These are phyloP conservation scores for Drosophila willistoni DNA, from an alignment of 1,140 invertebrate species.

Conservation along the genomic window DNA sequence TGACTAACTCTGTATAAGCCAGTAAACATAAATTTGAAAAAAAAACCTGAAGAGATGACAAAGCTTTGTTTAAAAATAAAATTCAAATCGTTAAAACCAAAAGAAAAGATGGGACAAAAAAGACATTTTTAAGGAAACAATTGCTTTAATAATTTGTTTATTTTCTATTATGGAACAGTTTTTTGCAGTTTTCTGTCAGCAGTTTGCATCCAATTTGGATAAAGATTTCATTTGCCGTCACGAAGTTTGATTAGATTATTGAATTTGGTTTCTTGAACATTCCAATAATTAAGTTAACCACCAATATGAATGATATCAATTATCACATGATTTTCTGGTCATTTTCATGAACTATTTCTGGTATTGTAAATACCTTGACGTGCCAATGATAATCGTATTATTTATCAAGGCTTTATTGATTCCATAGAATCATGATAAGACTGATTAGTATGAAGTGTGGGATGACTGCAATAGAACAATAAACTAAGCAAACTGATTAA, in stretches of 20 bases:
- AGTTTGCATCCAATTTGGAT: too few relatives aligned
- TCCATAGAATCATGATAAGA: slow-evolving; percentile 37
- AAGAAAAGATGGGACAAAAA: too few relatives aligned
- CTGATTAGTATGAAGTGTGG: slow-evolving; percentile 17
- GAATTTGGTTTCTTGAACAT: background rate
- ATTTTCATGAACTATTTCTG: background rate
- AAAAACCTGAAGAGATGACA: too few relatives aligned
- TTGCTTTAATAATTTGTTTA: too few relatives aligned
- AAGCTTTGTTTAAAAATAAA: too few relatives aligned
- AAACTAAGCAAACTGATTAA: slow-evolving; percentile 34
- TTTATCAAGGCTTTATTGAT: slow-evolving; percentile 15
- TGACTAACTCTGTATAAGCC: background rate
- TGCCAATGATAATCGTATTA: slow-evolving; percentile 2
- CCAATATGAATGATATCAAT: background rate
- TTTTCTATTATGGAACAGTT: too few relatives aligned
- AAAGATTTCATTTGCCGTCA: background rate
- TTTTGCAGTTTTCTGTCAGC: too few relatives aligned
- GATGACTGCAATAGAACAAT: slow-evolving; percentile 20
- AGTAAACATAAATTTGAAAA: background rate
- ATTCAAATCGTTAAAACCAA: too few relatives aligned
- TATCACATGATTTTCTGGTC: background rate
- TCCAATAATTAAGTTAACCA: slow-evolving; percentile 1
- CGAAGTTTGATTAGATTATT: background rate
- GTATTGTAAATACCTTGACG: slow-evolving; percentile 11
- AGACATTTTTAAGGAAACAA: too few relatives aligned